These are phyloP conservation scores for Miniopterus natalensis DNA, from an alignment of 2,113 vertebrate genomes.

Conservation along the genomic window DNA sequence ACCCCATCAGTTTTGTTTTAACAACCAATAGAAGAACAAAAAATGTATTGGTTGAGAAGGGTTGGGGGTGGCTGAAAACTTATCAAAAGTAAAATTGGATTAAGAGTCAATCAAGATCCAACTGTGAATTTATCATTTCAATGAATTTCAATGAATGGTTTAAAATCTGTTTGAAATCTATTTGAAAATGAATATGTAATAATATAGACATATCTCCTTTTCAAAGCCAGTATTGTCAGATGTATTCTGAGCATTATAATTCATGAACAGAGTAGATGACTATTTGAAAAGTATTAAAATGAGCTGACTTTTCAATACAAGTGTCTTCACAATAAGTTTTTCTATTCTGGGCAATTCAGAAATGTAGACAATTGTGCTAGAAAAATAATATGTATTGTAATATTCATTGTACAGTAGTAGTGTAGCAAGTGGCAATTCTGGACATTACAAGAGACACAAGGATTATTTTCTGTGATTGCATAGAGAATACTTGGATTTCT, in stretches of 20 bases:
- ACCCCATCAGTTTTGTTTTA: constrained; percentile 76
- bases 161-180: constrained; percentile 93
- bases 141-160: constrained; percentile 93
- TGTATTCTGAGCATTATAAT: constrained; percentile 94
- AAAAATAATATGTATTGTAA: constrained; percentile 94
- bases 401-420: constrained; percentile 92
- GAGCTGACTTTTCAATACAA: constrained; percentile 94
- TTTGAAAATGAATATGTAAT: constrained; percentile 93
- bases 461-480: constrained; percentile 96
- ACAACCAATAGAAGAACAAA: constrained; percentile 84
- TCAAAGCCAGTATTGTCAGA: constrained; percentile 90
- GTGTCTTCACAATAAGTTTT: constrained; percentile 93
- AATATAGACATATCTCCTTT: constrained; percentile 91
- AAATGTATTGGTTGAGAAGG: constrained; percentile 82
- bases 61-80: constrained; percentile 82
- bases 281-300: constrained; percentile 96
- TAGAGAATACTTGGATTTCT: constrained; percentile 95
- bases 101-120: constrained; percentile 92
- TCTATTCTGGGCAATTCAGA: constrained; percentile 91
- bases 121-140: constrained; percentile 91
- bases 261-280: constrained; percentile 93
- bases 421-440: constrained; percentile 93
- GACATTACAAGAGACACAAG: constrained; percentile 93
- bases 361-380: constrained; percentile 92
- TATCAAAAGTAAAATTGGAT: constrained; percentile 92